phyloP scores from a whole-genome alignment of 2,888 invertebrate genomes.

The Cataglyphis livida region DNA sequence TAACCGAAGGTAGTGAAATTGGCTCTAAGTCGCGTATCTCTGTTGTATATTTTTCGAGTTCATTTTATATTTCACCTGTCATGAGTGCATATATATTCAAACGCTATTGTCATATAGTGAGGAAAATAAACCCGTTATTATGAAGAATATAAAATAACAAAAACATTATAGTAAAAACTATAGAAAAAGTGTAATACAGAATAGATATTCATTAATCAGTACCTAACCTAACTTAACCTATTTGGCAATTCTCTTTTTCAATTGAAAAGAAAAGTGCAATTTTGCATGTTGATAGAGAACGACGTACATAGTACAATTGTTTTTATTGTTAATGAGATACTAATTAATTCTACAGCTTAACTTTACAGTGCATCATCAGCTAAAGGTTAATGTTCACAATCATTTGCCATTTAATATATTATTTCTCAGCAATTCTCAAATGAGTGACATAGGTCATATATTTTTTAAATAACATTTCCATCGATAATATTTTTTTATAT shows the following conservation, averaged over 20 bases:
- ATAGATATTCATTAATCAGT: neutral
- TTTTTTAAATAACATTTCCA: neutral
- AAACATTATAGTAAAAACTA: neutral
- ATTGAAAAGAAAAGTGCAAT: neutral
- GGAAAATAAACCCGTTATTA: neutral
- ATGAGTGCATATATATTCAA: neutral
- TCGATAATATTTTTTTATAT: neutral
- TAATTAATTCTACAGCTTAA: constrained; percentile 11
- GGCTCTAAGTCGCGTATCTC: neutral
- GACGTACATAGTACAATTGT: neutral
- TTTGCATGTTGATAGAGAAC: neutral
- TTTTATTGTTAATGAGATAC: neutral
- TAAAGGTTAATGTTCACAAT: neutral
- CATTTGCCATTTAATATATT: neutral
- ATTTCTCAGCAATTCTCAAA: neutral
- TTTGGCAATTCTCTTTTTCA: neutral
- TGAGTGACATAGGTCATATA: neutral
- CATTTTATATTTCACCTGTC: constrained; percentile 18
- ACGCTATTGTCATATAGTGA: neutral
- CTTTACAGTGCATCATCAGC: neutral
- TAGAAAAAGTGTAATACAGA: neutral
- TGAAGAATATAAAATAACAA: neutral
- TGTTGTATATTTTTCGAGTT: constrained; percentile 46
- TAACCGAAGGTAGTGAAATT: no score
- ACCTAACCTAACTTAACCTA: neutral